Base-by-base conservation (phyloP, 2,113 vertebrate genomes). In the Phyllopteryx taeniolatus region DNA sequence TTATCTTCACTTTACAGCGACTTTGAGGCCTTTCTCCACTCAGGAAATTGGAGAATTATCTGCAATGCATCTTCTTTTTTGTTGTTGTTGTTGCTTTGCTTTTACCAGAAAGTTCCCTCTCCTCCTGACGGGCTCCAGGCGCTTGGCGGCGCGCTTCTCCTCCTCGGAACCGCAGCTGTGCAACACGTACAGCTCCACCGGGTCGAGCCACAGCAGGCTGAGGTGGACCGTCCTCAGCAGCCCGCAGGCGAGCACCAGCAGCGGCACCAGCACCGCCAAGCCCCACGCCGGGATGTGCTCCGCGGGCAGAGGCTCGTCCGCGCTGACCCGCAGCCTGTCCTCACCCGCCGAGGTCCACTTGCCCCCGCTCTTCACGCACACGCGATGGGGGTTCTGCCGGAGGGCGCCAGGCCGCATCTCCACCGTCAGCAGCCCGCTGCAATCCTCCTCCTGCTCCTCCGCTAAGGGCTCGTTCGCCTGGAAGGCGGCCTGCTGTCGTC, bases 91-190 rank as follows among this genome's bases (percentile, higher is more conserved):
- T 57, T 22, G 56, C n/a, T 57, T 57, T 8, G 56, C 8, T 54
- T 2, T 80, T 56, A 91, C 89, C 71, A 94, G 73, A 75, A 94
- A 94, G 83, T 95, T 91, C 0, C 95, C 95, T 69, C 93, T 91
- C 78, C 95, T 94, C 75, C 96, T 70, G 35, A 94, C 68, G 0
- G 94, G 93, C 81, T 96, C 94, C 82, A 96, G 86, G 3, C 93
- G 92, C 83, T 94, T 94, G 33, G 95, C 94, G 2, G 90, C 85
- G 27, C 86, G 87, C 5, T 95, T 94, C 89, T 96, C 95, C 31
- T 92, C 91, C 83, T 95, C 95, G 0, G 94, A 93, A 0, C 96
- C 95, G 69, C 93, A 95, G 85, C 94, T 95, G 76, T 94, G 94
- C 8, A 97, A 83, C 57, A 96, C 93, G 75, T 95, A 94, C 2